A percentile compares a stretch with the other conserved stretches of the same genome.
These are phyloP conservation scores for Novumbra hubbsi DNA, from an alignment of 2,797 vertebrate genomes.

Conservation along the genomic window DNA sequence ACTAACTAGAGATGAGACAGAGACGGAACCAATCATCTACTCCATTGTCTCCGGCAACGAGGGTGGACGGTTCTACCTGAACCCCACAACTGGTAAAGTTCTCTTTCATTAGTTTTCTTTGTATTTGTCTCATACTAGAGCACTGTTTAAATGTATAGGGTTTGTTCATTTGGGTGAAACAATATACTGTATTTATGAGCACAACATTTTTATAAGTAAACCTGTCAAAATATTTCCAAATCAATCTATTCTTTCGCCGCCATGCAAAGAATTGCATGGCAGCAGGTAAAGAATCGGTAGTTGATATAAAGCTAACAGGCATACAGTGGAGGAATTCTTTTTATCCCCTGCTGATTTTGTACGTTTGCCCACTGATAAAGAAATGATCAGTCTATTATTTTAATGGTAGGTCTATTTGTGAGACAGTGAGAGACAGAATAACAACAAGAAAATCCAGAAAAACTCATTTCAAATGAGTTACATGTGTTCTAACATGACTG, in stretches of 20 bases:
- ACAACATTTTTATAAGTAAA: background rate
- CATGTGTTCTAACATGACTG: background rate
- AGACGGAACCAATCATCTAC: slow-evolving; percentile 76
- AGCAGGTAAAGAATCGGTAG: background rate
- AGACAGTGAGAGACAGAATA: too few relatives aligned
- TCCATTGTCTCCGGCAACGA: slow-evolving; percentile 86
- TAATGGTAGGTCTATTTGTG: too few relatives aligned
- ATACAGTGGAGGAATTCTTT: too few relatives aligned
- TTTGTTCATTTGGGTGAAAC: background rate
- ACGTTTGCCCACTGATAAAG: too few relatives aligned
- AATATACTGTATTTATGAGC: background rate
- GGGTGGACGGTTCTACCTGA: slow-evolving; percentile 80
- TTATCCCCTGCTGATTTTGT: too few relatives aligned
- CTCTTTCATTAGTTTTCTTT: background rate
- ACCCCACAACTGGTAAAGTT: slow-evolving; percentile 80
- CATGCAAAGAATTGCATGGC: background rate
- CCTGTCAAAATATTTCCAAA: too few relatives aligned
- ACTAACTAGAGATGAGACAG: slow-evolving; percentile 72
- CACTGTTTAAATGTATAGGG: background rate
- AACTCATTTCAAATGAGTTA: too few relatives aligned
- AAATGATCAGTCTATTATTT: too few relatives aligned
- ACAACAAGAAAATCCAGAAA: too few relatives aligned
- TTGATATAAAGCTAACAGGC: background rate
- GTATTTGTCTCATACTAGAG: too few relatives aligned
- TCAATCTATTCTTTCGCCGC: too few relatives aligned